These are phyloP conservation scores for Drosophila bifasciata DNA, from an alignment of 1,140 invertebrate species.

Conservation along the genomic window DNA sequence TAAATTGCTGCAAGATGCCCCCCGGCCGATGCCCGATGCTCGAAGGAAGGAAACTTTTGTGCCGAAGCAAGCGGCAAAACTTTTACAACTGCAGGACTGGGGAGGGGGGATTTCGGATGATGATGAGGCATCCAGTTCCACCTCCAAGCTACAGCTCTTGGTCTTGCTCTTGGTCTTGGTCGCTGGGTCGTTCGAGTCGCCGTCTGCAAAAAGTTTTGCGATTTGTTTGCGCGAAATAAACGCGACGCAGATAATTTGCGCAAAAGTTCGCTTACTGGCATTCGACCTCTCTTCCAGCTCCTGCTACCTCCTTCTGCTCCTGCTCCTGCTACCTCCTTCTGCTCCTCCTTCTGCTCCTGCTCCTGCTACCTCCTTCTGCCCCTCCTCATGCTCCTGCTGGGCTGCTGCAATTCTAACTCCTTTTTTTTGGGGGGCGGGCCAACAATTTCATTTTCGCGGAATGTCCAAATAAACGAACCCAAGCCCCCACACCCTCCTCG, in stretches of 20 bases:
- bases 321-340: neutral
- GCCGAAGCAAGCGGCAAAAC: constrained; percentile 42
- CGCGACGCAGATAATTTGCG: constrained; percentile 80
- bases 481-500: too few relatives aligned
- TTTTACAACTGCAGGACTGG: constrained; percentile 59
- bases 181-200: constrained; percentile 32
- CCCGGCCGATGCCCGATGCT: constrained; percentile 21
- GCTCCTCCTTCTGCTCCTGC: neutral
- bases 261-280: constrained; percentile 55
- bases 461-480: constrained; percentile 41
- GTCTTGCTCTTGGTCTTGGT: constrained; percentile 1
- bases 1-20: constrained; percentile 81
- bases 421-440: constrained; percentile 31
- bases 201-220: constrained; percentile 75
- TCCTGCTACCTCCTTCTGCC: neutral
- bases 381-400: constrained; percentile 1
- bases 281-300: constrained; percentile 1
- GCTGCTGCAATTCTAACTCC: constrained; percentile 2
- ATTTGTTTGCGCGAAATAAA: constrained; percentile 82
- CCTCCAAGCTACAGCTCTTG: neutral
- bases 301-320: neutral
- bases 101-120: neutral
- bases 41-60: constrained; percentile 46
- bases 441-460: constrained; percentile 50
- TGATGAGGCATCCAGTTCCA: constrained; percentile 16